Conservation (phyloP, 2,797 vertebrate species). For the Agapornis canus region DNA sequence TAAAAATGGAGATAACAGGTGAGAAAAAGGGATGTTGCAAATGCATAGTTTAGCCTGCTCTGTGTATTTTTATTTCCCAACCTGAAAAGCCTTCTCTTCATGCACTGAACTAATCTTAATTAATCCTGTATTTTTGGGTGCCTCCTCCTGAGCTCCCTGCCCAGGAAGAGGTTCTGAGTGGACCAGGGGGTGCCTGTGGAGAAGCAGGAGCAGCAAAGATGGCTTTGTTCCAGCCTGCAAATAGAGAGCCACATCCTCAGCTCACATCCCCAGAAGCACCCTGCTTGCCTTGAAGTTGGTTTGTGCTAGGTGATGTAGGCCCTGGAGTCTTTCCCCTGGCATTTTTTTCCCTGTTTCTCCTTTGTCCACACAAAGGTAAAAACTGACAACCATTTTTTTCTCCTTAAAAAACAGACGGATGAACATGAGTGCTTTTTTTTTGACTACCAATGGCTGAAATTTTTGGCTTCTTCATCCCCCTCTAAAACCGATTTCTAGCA, state of each 20-base stretch:
- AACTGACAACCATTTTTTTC: neutral
- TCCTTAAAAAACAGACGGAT: neutral
- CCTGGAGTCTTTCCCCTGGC: neutral
- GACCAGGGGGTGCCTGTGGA: neutral
- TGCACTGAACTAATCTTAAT: neutral
- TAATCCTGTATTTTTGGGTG: neutral
- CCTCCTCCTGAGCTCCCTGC: neutral
- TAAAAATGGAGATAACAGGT: neutral
- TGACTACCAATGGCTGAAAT: neutral
- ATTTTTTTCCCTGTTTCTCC: neutral
- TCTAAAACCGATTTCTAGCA: neutral
- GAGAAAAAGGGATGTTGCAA: neutral
- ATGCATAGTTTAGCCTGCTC: neutral
- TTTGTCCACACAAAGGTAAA: neutral
- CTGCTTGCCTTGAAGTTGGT: neutral
- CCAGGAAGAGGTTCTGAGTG: neutral
- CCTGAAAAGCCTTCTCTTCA: neutral
- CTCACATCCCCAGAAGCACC: neutral
- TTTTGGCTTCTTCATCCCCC: neutral
- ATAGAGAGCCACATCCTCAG: neutral
- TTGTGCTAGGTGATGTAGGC: neutral
- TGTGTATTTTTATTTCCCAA: neutral
- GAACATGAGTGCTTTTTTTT: neutral
- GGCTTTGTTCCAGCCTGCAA: neutral
- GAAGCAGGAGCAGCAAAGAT: neutral